Percentiles rank a stretch among this genome's conserved stretches.
Evolutionary conservation across 1,140 invertebrate species (phyloP).

Genomic region (Euwallacea similis): DNA sequence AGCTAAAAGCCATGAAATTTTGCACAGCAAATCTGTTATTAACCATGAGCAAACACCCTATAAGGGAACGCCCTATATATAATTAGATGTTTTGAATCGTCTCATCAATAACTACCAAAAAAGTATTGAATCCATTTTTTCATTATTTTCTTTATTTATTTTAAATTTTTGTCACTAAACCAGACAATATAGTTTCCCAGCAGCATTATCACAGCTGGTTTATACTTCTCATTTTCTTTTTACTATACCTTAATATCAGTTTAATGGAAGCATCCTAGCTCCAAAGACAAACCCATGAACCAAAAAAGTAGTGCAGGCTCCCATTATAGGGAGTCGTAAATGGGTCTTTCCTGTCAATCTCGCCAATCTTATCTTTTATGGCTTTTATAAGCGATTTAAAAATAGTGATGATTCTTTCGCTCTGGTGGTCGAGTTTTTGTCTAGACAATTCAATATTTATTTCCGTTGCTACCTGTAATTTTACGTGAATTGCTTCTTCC

Average conservation of each 20-base stretch:
- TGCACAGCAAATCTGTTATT: too few species aligned
- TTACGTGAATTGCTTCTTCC: constrained; percentile 30
- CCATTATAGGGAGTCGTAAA: constrained; percentile 18
- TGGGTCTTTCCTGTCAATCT: constrained; percentile 35
- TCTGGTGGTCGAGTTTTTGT: constrained; percentile 38
- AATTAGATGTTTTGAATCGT: too few species aligned
- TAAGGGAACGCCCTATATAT: too few species aligned
- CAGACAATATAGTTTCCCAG: too few species aligned
- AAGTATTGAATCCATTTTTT: too few species aligned
- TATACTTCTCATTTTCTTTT: too few species aligned
- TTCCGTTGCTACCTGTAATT: constrained; percentile 40
- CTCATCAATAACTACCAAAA: too few species aligned
- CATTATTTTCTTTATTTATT: too few species aligned
- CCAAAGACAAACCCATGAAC: not conserved
- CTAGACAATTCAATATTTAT: constrained; percentile 36
- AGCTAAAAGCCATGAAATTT: too few species aligned
- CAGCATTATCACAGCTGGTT: too few species aligned
- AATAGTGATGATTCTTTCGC: constrained; percentile 33
- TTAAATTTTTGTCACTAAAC: too few species aligned
- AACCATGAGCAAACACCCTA: too few species aligned
- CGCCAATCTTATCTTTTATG: constrained; percentile 27
- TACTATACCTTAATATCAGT: not conserved
- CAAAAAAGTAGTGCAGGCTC: not conserved
- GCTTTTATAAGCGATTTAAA: constrained; percentile 33
- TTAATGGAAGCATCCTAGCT: not conserved